A percentile compares a stretch with the other conserved stretches of the same genome.
phyloP scores from a whole-genome alignment of 2,888 invertebrate species.

The Drosophila testacea region DNA sequence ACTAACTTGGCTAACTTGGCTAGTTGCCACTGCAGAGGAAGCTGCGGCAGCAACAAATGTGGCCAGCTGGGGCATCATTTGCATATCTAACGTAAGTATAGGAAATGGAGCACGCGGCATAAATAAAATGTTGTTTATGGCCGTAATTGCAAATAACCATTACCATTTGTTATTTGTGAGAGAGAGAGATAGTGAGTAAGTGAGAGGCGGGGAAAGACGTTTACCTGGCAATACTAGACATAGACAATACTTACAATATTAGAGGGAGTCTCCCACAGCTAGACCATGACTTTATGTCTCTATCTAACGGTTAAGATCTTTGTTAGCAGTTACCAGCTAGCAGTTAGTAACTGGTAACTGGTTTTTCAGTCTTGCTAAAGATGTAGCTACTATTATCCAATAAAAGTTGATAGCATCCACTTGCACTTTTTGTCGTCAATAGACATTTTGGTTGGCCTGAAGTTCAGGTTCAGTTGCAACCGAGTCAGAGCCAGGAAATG shows the following conservation, averaged over 20 bases:
- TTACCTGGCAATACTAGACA: no score
- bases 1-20: slow-evolving; percentile 3
- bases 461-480: slow-evolving; percentile 79
- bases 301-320: slow-evolving; percentile 44
- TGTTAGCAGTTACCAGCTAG: slow-evolving; percentile 1
- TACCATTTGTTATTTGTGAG: slow-evolving; percentile 46
- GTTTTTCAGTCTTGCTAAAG: slow-evolving; percentile 14
- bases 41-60: slow-evolving; percentile 20
- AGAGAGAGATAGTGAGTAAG: slow-evolving; percentile 1
- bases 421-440: slow-evolving; percentile 49
- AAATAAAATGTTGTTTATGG: slow-evolving; percentile 78
- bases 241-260: no score
- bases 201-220: background rate
- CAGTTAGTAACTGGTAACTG: slow-evolving; percentile 8
- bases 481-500: slow-evolving; percentile 72
- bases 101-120: slow-evolving; percentile 74
- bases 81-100: slow-evolving; percentile 66
- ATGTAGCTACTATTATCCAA: slow-evolving; percentile 54
- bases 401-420: slow-evolving; percentile 38
- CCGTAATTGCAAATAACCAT: slow-evolving; percentile 60
- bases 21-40: slow-evolving; percentile 13
- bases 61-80: slow-evolving; percentile 59
- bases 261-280: background rate
- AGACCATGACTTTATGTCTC: slow-evolving; percentile 22
- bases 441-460: slow-evolving; percentile 44